phyloP scores from a whole-genome alignment of 2,113 vertebrate genomes.

The Rattus rattus region DNA sequence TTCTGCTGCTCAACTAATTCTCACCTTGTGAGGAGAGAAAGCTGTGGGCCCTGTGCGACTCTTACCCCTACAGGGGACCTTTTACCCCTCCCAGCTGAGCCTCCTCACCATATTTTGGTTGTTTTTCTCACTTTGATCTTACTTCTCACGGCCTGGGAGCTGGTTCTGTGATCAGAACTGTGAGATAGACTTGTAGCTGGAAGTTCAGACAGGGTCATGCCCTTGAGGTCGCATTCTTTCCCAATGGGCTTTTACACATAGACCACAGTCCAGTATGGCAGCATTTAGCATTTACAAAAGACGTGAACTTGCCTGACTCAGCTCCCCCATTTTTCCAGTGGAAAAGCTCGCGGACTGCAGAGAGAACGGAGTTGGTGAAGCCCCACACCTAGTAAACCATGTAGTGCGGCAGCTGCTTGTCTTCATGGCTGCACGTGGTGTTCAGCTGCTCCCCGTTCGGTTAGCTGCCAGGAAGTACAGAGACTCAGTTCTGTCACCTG shows the following conservation, averaged over 20 bases:
- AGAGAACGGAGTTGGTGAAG: conserved; percentile 10
- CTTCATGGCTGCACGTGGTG: not conserved
- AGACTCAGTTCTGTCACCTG: conserved; percentile 60
- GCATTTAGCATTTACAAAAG: not conserved
- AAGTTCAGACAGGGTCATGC: not conserved
- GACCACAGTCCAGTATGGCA: not conserved
- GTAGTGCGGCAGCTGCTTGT: not conserved
- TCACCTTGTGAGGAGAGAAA: conserved; percentile 6
- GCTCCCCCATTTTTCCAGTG: not conserved
- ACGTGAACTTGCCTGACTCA: conserved; percentile 7
- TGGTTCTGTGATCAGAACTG: not conserved
- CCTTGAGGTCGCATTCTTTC: not conserved
- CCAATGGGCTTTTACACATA: not conserved
- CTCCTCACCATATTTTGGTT: conserved; percentile 43
- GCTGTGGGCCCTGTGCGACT: not conserved
- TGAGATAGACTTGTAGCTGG: not conserved
- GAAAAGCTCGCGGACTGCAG: not conserved
- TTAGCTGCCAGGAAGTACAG: conserved; percentile 50
- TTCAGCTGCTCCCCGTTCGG: not conserved
- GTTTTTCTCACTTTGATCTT: conserved; percentile 54
- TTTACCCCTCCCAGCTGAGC: not conserved
- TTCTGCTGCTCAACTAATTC: not conserved
- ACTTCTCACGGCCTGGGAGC: not conserved
- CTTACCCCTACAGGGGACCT: not conserved
- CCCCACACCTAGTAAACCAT: not conserved